A percentile compares a stretch with the other conserved stretches of the same genome.
Conservation (phyloP, 2,797 vertebrate genomes). For the Geotria australis region DNA sequence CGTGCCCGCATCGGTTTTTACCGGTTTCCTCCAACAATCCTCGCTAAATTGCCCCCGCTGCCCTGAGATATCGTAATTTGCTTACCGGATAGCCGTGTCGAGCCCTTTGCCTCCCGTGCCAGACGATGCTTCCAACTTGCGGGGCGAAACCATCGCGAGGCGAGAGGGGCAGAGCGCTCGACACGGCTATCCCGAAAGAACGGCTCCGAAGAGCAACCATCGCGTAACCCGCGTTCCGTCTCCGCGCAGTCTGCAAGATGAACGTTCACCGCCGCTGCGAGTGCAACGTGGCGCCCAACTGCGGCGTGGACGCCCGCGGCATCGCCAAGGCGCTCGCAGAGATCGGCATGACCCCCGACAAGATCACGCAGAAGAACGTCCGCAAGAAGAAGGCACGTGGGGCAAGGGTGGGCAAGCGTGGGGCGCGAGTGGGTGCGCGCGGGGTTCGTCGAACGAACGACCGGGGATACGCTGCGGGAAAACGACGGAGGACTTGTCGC, state of each 20-base stretch:
- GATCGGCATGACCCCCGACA: slow-evolving; percentile 79
- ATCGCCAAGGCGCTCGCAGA: slow-evolving; percentile 80
- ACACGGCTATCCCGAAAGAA: no score
- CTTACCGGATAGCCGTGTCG: no score
- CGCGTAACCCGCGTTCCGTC: no score
- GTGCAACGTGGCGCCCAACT: slow-evolving; percentile 76
- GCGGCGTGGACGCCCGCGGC: slow-evolving; percentile 62
- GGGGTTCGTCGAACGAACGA: background rate
- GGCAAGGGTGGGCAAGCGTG: background rate
- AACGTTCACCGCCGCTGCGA: slow-evolving; percentile 85
- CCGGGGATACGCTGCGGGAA: background rate
- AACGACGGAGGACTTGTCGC: background rate
- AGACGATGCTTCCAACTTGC: no score
- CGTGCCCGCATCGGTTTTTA: no score
- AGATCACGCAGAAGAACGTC: slow-evolving; percentile 58
- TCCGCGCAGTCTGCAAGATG: slow-evolving; percentile 58
- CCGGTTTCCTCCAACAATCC: no score
- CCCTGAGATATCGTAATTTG: no score
- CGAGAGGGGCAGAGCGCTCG: no score
- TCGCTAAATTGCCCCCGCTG: no score
- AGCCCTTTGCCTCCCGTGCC: no score
- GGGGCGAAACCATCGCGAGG: no score
- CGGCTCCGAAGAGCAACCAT: no score
- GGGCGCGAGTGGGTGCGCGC: background rate
- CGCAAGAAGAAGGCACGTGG: slow-evolving; percentile 58